Evolutionary conservation across 2,797 vertebrate species (phyloP), one percentile per base, ranked within the genome.

Genomic region (Epinephelus malabaricus): DNA sequence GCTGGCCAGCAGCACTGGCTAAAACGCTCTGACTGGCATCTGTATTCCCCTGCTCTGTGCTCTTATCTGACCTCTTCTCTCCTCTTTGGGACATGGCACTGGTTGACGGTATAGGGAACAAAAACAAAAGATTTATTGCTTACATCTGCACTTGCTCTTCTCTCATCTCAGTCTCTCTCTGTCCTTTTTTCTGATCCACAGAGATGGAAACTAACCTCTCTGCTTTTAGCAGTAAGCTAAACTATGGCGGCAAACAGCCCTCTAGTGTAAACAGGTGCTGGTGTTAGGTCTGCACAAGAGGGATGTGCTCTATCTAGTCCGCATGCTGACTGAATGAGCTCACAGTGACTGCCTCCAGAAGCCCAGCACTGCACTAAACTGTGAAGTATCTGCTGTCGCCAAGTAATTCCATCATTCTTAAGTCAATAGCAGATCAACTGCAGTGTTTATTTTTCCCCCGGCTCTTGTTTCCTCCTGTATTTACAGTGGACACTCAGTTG

Each of bases 211-310:
- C 70, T 60, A 70, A 30, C 15, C 30, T 40, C 46, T 80, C 25
- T 73, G 38, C 51, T 78, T 79, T 74, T 55, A 85, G 64, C 27
- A 17, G 25, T 76, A 82, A 70, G 59, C 60, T 77, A 81, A 86
- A 83, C 83, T 72, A 60, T 77, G 62, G 68, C 18, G 27, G 27
- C 61, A 80, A 74, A 81, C 60, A 81, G 50, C 72, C 76, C 69
- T 69, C 78, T 73, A 62, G 88, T 91, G 78, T 90, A 92, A 92
- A 91, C 90, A 89, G 73, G 67, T 84, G 86, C 69, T 67, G 0
- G 51, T 47, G 53, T 50, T 69, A 72, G 67, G 46, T 45, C 70
- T 62, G 2, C 56, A 68, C 64, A 73, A 49, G 45, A 76, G 64
- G 46, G 62, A 60, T 76, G 49, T 69, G 12, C 68, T 84, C 79